phyloP scores from a whole-genome alignment of 2,797 vertebrate genomes.

The Varecia variegata region DNA sequence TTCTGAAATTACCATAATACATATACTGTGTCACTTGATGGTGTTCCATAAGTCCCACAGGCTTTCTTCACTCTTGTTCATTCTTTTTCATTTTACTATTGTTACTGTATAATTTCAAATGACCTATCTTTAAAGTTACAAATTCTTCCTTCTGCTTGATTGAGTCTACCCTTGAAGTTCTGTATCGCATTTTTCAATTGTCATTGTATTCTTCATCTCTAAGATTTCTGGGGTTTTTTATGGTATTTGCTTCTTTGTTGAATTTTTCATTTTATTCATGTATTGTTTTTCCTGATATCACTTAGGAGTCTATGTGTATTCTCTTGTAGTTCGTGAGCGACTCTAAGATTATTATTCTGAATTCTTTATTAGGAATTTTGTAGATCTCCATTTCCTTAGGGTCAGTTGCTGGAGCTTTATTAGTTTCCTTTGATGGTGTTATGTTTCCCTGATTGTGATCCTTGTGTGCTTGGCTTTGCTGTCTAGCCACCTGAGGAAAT shows the following conservation, averaged over 20 bases:
- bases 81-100: background rate
- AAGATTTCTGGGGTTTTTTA: no score
- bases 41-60: no score
- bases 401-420: background rate
- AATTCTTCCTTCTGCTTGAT: background rate
- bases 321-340: background rate
- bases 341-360: background rate
- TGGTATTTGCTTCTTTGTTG: no score
- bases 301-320: background rate
- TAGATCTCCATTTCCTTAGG: background rate
- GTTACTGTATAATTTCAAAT: background rate
- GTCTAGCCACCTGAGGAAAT: background rate
- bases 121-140: no score
- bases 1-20: no score
- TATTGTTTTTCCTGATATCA: background rate
- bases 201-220: no score
- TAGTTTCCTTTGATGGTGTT: background rate
- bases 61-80: background rate
- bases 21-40: no score
- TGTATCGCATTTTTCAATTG: background rate
- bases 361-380: background rate
- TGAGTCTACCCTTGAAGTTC: background rate
- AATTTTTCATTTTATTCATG: background rate
- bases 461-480: no score
- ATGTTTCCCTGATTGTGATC: background rate